These are phyloP conservation scores for Hydropotes inermis DNA, from an alignment of 2,113 vertebrate genomes.

Conservation along the genomic window DNA sequence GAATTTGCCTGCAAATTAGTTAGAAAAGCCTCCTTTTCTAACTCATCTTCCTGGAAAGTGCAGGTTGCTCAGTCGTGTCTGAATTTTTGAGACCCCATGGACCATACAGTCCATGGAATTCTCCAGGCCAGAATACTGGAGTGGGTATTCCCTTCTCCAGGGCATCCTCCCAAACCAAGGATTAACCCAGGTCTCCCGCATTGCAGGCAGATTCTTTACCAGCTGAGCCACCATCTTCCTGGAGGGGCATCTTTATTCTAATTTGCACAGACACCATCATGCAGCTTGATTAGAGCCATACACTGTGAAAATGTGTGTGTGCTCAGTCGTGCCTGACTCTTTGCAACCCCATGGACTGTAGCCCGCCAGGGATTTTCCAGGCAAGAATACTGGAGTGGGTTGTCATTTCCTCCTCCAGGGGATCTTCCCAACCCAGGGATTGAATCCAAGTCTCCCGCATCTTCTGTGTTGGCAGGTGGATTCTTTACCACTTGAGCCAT, in stretches of 20 bases:
- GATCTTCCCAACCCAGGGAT: not conserved
- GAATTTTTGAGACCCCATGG: not conserved
- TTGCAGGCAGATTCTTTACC: not conserved
- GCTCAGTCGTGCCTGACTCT: not conserved
- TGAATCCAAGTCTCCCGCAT: rapidly evolving
- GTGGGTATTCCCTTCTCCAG: not conserved
- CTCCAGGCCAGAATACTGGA: not conserved
- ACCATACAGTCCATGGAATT: not conserved
- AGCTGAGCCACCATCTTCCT: not conserved
- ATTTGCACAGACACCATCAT: not conserved
- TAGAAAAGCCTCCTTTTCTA: not conserved
- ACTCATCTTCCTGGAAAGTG: not conserved
- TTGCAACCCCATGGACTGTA: not conserved
- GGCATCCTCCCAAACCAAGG: not conserved
- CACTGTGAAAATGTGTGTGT: not conserved
- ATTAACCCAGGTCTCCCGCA: not conserved
- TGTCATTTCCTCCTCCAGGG: not conserved
- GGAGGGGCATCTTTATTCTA: not conserved
- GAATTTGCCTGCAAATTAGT: not conserved
- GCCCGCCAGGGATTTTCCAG: not conserved
- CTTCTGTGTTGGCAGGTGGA: not conserved
- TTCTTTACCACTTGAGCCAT: not conserved
- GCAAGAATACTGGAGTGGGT: not conserved
- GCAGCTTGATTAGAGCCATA: not conserved
- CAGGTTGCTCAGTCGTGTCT: not conserved